Percentiles rank a stretch among this genome's conserved stretches.
Conservation (phyloP, 2,113 vertebrate genomes). For the Suncus etruscus region DNA sequence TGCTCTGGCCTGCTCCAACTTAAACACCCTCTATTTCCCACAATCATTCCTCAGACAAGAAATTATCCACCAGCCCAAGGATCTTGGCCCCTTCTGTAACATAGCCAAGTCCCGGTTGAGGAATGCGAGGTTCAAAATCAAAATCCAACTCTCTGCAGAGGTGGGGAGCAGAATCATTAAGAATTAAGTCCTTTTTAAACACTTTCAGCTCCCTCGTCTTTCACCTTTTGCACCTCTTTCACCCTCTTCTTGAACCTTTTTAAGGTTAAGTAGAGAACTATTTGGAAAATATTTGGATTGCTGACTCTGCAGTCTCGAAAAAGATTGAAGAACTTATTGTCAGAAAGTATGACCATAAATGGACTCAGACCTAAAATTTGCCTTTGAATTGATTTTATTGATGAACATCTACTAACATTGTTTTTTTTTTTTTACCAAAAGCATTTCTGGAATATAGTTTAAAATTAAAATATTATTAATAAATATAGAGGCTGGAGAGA, state of each 20-base stretch:
- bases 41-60: neutral
- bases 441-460: neutral
- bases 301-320: neutral
- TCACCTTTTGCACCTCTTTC: too few species aligned
- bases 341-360: neutral
- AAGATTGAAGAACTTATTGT: neutral
- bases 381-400: neutral
- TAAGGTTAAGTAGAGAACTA: neutral
- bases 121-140: neutral
- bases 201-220: neutral
- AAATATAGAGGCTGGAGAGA: too few species aligned
- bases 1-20: neutral
- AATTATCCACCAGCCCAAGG: too few species aligned
- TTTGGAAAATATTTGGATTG: neutral
- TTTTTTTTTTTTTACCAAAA: neutral
- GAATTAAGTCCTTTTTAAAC: too few species aligned
- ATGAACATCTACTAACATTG: neutral
- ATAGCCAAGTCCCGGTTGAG: neutral
- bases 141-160: neutral
- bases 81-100: too few species aligned
- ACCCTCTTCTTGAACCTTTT: too few species aligned
- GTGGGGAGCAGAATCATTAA: too few species aligned
- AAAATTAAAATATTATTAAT: neutral
- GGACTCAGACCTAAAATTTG: neutral
- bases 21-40: neutral